Conservation (phyloP, 2,113 vertebrate species). For the Piaya cayana region DNA sequence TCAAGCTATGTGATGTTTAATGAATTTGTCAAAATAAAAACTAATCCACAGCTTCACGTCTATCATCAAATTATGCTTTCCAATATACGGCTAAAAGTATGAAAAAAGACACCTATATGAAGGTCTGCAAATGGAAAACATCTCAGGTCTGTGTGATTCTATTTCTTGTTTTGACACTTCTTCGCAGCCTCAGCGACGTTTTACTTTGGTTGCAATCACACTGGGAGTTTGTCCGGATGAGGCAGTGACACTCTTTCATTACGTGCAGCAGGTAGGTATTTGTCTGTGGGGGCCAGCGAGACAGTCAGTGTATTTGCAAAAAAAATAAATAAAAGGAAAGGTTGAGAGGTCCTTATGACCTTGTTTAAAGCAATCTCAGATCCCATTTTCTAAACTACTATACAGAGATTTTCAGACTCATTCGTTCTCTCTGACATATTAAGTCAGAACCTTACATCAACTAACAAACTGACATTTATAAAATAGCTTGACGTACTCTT, state of each 20-base stretch:
- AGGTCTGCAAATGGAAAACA: slow-evolving; percentile 69
- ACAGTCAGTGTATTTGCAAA: slow-evolving; percentile 38
- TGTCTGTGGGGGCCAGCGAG: slow-evolving; percentile 39
- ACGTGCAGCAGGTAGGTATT: slow-evolving; percentile 71
- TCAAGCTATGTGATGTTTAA: slow-evolving; percentile 90
- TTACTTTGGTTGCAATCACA: slow-evolving; percentile 63
- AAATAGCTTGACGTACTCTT: not conserved
- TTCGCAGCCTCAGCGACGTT: slow-evolving; percentile 3
- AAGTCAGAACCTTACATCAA: slow-evolving; percentile 17
- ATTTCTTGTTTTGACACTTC: slow-evolving; percentile 67
- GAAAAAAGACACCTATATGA: slow-evolving; percentile 77
- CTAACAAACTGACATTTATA: not conserved
- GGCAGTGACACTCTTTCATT: slow-evolving; percentile 67
- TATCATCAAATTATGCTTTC: slow-evolving; percentile 84
- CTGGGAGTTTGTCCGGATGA: slow-evolving; percentile 64
- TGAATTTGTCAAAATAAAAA: slow-evolving; percentile 94
- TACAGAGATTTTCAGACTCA: slow-evolving; percentile 57
- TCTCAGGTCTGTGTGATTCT: slow-evolving; percentile 41
- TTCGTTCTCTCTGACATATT: slow-evolving; percentile 57
- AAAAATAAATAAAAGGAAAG: slow-evolving; percentile 32
- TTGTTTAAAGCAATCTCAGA: slow-evolving; percentile 70
- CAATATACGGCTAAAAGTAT: slow-evolving; percentile 72
- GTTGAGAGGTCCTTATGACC: slow-evolving; percentile 67
- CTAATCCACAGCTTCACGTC: slow-evolving; percentile 82
- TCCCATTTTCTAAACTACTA: slow-evolving; percentile 67